phyloP scores from a whole-genome alignment of 53 echinoderm and acorn worm species.

The Astropecten irregularis region DNA sequence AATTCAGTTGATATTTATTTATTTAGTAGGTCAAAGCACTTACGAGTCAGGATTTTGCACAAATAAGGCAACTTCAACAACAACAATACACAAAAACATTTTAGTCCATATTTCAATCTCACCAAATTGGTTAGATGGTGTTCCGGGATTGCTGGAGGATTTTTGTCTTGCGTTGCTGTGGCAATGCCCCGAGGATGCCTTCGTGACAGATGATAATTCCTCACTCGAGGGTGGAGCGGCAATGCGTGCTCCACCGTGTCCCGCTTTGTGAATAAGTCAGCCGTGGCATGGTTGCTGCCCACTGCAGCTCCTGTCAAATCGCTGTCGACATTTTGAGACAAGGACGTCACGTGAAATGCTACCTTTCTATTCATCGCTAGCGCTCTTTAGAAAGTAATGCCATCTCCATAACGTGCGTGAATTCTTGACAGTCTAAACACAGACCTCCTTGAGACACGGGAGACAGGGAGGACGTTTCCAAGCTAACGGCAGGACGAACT shows the following conservation, averaged over 20 bases:
- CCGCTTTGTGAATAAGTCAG: background rate
- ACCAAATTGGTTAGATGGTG: background rate
- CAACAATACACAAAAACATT: too few relatives aligned
- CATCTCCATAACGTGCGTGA: too few relatives aligned
- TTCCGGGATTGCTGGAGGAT: background rate
- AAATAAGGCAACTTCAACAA: too few relatives aligned
- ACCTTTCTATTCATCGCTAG: background rate
- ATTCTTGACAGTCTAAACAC: too few relatives aligned
- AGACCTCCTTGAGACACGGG: too few relatives aligned
- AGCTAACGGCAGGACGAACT: too few relatives aligned
- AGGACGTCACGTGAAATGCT: background rate
- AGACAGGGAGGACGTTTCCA: too few relatives aligned
- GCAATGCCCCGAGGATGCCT: background rate
- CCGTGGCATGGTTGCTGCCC: background rate
- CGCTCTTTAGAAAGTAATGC: too few relatives aligned
- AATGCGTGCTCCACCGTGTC: background rate
- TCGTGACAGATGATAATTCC: background rate
- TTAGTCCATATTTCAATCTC: too few relatives aligned
- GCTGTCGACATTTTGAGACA: background rate
- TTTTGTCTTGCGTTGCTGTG: background rate
- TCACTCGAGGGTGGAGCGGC: background rate
- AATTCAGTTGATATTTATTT: too few relatives aligned
- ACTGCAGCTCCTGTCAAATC: background rate
- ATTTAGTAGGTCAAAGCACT: too few relatives aligned
- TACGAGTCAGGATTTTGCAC: too few relatives aligned